A percentile compares a stretch with the other conserved stretches of the same genome.
Evolutionary conservation across 1,140 invertebrate genomes (phyloP).

Genomic region (Heliconius melpomene): DNA sequence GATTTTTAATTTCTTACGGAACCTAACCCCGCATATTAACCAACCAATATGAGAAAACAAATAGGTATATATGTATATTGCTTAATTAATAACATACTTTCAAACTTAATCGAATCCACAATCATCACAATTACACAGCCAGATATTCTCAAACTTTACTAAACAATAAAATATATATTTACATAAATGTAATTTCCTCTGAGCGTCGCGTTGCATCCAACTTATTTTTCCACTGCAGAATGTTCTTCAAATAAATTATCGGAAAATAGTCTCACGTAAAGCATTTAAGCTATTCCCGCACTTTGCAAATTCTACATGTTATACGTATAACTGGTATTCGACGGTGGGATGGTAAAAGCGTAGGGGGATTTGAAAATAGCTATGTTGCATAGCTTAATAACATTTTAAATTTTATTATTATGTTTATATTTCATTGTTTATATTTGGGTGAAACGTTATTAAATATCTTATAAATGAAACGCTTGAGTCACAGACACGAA

Average conservation of each 20-base stretch:
- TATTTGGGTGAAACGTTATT: too few species aligned
- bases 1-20: too few species aligned
- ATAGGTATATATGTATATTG: too few species aligned
- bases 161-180: neutral
- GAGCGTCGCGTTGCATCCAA: conserved; percentile 6
- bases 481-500: too few species aligned
- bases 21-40: too few species aligned
- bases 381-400: neutral
- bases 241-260: conserved; percentile 13
- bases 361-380: neutral
- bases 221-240: conserved; percentile 11
- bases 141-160: too few species aligned
- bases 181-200: conserved; percentile 10
- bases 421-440: too few species aligned
- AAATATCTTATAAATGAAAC: too few species aligned
- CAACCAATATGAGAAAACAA: too few species aligned
- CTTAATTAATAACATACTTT: too few species aligned
- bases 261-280: conserved; percentile 15
- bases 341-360: neutral
- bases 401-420: neutral
- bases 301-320: neutral
- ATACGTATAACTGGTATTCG: neutral
- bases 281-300: neutral
- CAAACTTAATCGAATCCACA: too few species aligned
- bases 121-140: too few species aligned